phyloP scores from a whole-genome alignment of 2,888 invertebrate genomes.

The Adela reaumurella region DNA sequence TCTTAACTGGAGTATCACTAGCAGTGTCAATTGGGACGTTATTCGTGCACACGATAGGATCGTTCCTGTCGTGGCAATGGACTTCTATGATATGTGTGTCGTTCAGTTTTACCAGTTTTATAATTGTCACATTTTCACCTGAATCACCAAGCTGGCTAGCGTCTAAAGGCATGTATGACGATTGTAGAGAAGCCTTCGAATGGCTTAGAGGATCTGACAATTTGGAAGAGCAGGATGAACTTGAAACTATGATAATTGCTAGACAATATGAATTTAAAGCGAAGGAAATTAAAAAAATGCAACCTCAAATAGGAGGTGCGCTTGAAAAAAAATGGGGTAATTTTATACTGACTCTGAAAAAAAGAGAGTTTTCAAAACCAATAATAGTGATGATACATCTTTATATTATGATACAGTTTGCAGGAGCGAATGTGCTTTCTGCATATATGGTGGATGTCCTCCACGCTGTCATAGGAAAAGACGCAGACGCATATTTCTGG shows the following conservation, averaged over 20 bases:
- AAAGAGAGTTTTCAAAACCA: constrained; percentile 52
- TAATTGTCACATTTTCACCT: constrained; percentile 34
- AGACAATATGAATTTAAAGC: constrained; percentile 9
- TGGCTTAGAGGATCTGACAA: constrained; percentile 50
- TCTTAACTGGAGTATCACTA: constrained; percentile 55
- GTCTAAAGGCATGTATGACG: constrained; percentile 42
- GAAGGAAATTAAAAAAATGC: background rate
- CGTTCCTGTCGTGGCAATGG: constrained; percentile 50
- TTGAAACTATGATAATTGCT: constrained; percentile 29
- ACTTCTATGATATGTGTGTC: constrained; percentile 44
- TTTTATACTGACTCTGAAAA: constrained; percentile 19
- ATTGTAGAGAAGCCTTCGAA: constrained; percentile 51
- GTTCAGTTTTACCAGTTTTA: constrained; percentile 39
- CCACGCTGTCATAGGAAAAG: constrained; percentile 23
- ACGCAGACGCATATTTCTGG: constrained; percentile 23
- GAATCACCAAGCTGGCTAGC: constrained; percentile 66
- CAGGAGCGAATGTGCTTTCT: constrained; percentile 25
- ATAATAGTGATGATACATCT: constrained; percentile 29
- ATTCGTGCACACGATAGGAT: constrained; percentile 59
- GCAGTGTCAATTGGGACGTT: constrained; percentile 59
- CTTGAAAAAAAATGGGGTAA: background rate
- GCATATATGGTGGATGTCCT: constrained; percentile 29
- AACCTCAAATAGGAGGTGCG: background rate
- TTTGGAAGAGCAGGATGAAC: constrained; percentile 32
- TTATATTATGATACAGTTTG: constrained; percentile 25